Evolutionary conservation across 2,888 invertebrate genomes (phyloP).

Genomic region (Willowsia nigromaculata): DNA sequence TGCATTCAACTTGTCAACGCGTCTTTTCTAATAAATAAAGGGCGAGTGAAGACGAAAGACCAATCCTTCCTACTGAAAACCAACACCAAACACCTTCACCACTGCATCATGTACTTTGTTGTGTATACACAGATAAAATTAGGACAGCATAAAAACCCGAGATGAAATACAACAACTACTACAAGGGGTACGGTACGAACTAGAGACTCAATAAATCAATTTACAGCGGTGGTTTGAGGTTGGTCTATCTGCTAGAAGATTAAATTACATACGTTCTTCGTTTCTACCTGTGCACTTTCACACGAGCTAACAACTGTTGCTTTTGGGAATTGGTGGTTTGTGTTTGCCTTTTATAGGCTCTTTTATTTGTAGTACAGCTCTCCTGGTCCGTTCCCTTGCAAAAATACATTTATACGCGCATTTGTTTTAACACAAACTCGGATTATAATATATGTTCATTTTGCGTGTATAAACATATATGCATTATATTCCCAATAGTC

Average conservation of each 20-base stretch:
- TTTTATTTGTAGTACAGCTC: neutral
- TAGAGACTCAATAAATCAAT: constrained; percentile 65
- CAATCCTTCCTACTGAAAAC: constrained; percentile 71
- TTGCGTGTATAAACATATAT: neutral
- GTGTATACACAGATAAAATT: neutral
- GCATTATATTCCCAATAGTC: too few relatives aligned
- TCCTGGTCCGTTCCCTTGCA: neutral
- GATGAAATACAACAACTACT: constrained; percentile 79
- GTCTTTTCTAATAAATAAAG: neutral
- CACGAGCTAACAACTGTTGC: constrained; percentile 65
- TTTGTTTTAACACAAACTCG: neutral
- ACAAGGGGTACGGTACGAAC: constrained; percentile 5
- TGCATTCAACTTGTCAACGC: too few relatives aligned
- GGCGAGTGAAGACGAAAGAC: too few relatives aligned
- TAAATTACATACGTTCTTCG: constrained; percentile 50
- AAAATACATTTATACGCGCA: neutral
- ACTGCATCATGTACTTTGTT: neutral
- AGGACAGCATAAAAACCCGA: constrained; percentile 80
- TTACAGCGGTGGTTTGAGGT: constrained; percentile 61
- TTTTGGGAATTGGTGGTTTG: constrained; percentile 58
- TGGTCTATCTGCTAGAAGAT: constrained; percentile 53
- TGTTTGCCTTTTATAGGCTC: constrained; percentile 34
- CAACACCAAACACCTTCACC: neutral
- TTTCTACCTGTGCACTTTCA: constrained; percentile 59
- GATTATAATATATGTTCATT: neutral